Evolutionary conservation across 2,888 invertebrate species (phyloP).

Genomic region (Zaprionus bogoriensis): DNA sequence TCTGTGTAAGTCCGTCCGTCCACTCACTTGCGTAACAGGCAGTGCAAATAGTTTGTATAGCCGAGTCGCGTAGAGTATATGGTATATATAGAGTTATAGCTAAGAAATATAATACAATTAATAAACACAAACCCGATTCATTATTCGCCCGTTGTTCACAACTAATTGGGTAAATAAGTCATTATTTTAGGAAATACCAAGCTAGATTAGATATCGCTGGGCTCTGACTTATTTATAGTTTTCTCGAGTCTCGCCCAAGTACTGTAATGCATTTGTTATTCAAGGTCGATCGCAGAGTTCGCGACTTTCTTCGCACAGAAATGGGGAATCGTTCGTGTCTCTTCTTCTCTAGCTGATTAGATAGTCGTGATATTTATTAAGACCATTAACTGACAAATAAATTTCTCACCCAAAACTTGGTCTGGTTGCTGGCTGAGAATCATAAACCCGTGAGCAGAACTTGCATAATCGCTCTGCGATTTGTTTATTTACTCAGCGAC

Average conservation of each 20-base stretch:
- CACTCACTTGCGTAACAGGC: conserved; percentile 39
- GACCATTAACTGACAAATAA: conserved; percentile 52
- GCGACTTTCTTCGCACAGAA: not conserved
- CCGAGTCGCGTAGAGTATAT: not conserved
- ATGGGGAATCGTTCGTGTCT: not conserved
- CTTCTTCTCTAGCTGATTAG: conserved; percentile 58
- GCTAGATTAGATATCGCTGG: conserved; percentile 33
- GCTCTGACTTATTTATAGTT: conserved; percentile 22
- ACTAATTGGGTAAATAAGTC: conserved; percentile 45
- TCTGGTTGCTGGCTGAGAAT: conserved; percentile 3
- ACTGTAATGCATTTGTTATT: not conserved
- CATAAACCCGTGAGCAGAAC: conserved; percentile 8
- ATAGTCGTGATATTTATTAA: conserved; percentile 69
- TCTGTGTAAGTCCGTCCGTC: not conserved
- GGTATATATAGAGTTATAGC: conserved; percentile 8
- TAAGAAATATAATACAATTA: conserved; percentile 42
- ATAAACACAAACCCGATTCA: conserved; percentile 35
- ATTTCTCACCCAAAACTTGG: conserved; percentile 29
- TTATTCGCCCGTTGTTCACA: conserved; percentile 10
- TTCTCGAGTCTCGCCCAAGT: not conserved
- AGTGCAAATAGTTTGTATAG: conserved; percentile 45
- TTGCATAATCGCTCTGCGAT: conserved; percentile 9
- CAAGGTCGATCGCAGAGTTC: conserved; percentile 34
- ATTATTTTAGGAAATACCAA: conserved; percentile 28
- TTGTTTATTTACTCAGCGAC: conserved; percentile 18